Conservation (phyloP, 2,888 invertebrate genomes). For the Trimorus sp. region DNA sequence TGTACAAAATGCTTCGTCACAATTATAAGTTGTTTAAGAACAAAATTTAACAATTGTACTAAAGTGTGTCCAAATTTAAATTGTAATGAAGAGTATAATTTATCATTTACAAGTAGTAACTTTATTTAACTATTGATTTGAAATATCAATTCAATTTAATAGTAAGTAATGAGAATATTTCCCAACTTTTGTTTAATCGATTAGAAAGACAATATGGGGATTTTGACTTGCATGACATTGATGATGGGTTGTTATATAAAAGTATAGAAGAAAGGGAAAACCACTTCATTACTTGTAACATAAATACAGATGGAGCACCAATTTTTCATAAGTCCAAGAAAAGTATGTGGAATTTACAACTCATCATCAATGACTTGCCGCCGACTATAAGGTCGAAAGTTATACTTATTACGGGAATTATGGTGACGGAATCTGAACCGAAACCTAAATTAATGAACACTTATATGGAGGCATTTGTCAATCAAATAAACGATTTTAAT, state of each 20-base stretch:
- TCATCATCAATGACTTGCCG: constrained; percentile 31
- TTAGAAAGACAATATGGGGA: not conserved
- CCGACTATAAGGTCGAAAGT: constrained; percentile 9
- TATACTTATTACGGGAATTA: constrained; percentile 35
- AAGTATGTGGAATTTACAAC: constrained; percentile 43
- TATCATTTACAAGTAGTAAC: constrained; percentile 27
- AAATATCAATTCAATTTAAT: constrained; percentile 6
- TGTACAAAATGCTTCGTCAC: constrained; percentile 18
- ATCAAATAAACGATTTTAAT: constrained; percentile 24
- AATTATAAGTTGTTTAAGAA: constrained; percentile 17
- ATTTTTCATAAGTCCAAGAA: constrained; percentile 37
- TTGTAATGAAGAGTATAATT: constrained; percentile 21
- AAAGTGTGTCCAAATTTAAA: constrained; percentile 25
- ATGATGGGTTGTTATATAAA: constrained; percentile 29
- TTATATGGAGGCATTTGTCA: constrained; percentile 19
- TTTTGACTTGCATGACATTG: constrained; percentile 12
- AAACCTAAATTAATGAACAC: constrained; percentile 28
- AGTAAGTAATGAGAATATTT: not conserved
- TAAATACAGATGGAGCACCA: constrained; percentile 38
- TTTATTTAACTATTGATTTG: constrained; percentile 33
- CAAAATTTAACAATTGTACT: not conserved
- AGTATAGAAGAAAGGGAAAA: constrained; percentile 20
- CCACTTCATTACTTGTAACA: constrained; percentile 35
- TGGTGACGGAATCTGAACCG: constrained; percentile 32
- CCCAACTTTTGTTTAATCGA: constrained; percentile 15